phyloP scores from a whole-genome alignment of 2,113 vertebrate genomes.

The Tychaedon coryphoeus region DNA sequence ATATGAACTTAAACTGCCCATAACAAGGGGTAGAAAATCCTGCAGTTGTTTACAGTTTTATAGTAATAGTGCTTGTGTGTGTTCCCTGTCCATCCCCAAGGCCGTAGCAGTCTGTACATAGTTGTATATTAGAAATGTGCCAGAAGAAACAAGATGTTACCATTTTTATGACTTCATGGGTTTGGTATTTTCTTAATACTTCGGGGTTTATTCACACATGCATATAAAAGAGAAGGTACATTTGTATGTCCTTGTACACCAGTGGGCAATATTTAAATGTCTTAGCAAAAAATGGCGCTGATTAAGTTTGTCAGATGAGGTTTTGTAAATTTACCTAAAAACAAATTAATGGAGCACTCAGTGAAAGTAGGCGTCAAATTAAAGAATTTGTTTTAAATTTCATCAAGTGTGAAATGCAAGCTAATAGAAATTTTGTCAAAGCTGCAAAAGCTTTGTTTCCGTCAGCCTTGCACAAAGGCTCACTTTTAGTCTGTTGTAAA shows the following conservation, averaged over 20 bases:
- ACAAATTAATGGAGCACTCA: neutral
- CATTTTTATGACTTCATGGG: slow-evolving; percentile 40
- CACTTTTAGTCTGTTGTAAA: neutral
- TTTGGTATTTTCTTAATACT: slow-evolving; percentile 55
- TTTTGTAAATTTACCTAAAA: slow-evolving; percentile 63
- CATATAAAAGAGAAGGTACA: slow-evolving; percentile 32
- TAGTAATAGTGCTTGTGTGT: slow-evolving; percentile 64
- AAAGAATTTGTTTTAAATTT: neutral
- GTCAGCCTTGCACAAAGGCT: slow-evolving; percentile 6
- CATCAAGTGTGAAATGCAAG: neutral
- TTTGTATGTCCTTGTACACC: slow-evolving; percentile 13
- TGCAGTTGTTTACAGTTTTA: slow-evolving; percentile 72
- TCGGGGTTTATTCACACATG: slow-evolving; percentile 39
- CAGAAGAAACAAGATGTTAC: slow-evolving; percentile 61
- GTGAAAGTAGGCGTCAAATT: neutral
- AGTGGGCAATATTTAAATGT: slow-evolving; percentile 12
- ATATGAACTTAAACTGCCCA: neutral
- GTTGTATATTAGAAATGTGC: slow-evolving; percentile 58
- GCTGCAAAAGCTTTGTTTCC: neutral
- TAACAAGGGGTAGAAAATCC: slow-evolving; percentile 21
- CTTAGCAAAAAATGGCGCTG: neutral
- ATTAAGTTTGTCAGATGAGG: slow-evolving; percentile 48
- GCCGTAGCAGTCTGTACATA: slow-evolving; percentile 64
- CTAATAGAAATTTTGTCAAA: neutral
- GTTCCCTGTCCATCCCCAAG: slow-evolving; percentile 8